Evolutionary conservation across 37 sponge, comb jelly and placozoan genomes (phyloP).

Genomic region (Amphimedon queenslandica): DNA sequence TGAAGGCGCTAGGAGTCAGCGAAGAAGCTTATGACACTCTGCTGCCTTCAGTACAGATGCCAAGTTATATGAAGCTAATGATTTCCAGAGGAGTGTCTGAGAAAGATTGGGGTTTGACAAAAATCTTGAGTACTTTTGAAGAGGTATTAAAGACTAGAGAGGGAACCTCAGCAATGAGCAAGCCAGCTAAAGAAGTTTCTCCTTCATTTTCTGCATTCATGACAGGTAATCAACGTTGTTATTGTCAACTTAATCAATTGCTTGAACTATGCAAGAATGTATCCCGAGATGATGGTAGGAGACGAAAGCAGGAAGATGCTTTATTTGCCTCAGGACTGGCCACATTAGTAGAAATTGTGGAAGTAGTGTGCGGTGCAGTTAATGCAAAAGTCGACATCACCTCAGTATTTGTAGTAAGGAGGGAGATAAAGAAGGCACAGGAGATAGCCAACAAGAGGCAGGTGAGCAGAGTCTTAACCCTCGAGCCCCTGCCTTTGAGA

Average conservation of each 20-base stretch:
- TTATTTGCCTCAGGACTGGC: slow-evolving; percentile 19
- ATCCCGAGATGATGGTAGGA: not conserved
- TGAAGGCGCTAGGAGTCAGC: slow-evolving; percentile 12
- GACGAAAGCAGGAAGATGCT: slow-evolving; percentile 9
- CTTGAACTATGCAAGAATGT: slow-evolving; percentile 11
- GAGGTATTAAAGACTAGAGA: slow-evolving; percentile 13
- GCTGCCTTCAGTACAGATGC: slow-evolving; percentile 10
- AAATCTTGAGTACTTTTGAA: slow-evolving; percentile 7
- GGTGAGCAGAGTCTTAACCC: slow-evolving; percentile 4
- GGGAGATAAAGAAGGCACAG: too few relatives aligned
- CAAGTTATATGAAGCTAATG: slow-evolving; percentile 5
- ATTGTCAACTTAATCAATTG: slow-evolving; percentile 20
- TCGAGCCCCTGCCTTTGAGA: slow-evolving; percentile 2
- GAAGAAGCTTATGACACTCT: slow-evolving; percentile 13
- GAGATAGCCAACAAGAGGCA: not conserved
- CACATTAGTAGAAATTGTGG: slow-evolving; percentile 19
- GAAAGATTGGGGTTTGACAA: slow-evolving; percentile 22
- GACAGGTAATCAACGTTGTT: slow-evolving; percentile 1
- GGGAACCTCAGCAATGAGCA: not conserved
- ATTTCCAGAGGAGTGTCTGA: slow-evolving; percentile 7
- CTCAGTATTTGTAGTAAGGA: slow-evolving; percentile 15
- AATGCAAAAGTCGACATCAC: slow-evolving; percentile 30
- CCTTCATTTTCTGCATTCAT: slow-evolving; percentile 8
- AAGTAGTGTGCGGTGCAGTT: slow-evolving; percentile 12
- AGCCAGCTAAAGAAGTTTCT: too few relatives aligned